phyloP scores from a whole-genome alignment of 2,888 invertebrate genomes.

The Podabrus alpinus region DNA sequence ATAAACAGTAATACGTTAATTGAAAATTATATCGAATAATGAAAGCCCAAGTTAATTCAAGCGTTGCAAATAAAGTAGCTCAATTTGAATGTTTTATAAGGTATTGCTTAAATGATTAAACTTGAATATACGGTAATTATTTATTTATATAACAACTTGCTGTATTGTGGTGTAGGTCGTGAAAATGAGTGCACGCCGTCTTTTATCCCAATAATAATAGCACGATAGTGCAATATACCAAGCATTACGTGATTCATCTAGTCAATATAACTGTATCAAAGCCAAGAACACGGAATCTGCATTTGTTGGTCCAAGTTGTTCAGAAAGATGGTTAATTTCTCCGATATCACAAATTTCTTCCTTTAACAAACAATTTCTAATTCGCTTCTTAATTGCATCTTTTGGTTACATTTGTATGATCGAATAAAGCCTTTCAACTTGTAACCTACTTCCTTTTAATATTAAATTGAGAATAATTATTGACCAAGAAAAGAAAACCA shows the following conservation, averaged over 20 bases:
- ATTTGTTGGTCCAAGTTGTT: background rate
- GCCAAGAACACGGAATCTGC: conserved; percentile 1
- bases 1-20: background rate
- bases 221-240: background rate
- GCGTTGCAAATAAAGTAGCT: background rate
- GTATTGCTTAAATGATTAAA: background rate
- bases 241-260: background rate
- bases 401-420: background rate
- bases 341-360: background rate
- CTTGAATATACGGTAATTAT: background rate
- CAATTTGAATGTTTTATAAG: background rate
- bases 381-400: conserved; percentile 3
- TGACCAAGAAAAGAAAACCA: background rate
- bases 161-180: background rate
- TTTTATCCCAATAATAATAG: background rate
- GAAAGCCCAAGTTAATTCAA: background rate
- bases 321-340: background rate
- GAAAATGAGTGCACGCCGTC: background rate
- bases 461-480: background rate
- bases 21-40: background rate
- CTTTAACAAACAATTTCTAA: background rate
- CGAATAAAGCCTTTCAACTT: conserved; percentile 2
- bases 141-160: background rate
- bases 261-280: background rate
- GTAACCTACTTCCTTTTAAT: background rate